A percentile compares a stretch with the other conserved stretches of the same genome.
Evolutionary conservation across 2,888 invertebrate species (phyloP).

Genomic region (Monoplex corrugatus): DNA sequence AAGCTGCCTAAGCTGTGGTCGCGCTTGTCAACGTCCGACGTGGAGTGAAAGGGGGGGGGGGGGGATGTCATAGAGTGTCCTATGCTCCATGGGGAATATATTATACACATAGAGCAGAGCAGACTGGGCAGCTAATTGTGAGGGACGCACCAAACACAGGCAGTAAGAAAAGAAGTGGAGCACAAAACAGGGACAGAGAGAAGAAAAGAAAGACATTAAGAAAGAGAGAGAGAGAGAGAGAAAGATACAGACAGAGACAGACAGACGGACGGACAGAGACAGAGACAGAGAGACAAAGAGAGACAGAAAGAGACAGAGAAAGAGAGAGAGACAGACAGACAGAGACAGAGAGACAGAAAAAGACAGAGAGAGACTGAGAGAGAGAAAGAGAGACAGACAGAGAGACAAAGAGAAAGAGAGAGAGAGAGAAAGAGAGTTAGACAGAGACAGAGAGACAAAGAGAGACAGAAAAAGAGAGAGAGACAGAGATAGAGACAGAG

Average conservation of each 20-base stretch:
- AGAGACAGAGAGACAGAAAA: background rate
- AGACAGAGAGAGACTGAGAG: background rate
- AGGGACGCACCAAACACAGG: no score
- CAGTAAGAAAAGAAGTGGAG: background rate
- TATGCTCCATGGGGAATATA: no score
- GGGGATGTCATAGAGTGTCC: no score
- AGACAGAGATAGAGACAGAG: no score
- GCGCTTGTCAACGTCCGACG: no score
- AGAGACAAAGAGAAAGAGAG: background rate
- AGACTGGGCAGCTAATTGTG: no score
- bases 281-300: background rate
- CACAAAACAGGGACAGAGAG: background rate
- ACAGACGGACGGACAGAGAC: background rate
- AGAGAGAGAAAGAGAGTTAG: background rate
- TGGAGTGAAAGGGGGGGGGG: no score
- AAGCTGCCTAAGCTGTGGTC: no score
- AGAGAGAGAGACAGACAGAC: background rate
- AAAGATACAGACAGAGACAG: background rate
- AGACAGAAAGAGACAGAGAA: background rate
- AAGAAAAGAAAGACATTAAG: background rate
- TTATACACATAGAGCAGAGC: no score
- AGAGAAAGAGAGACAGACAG: background rate
- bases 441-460: background rate
- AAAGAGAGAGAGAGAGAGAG: background rate
- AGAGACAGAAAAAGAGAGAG: background rate